Evolutionary conservation across 2,113 vertebrate species (phyloP).

Genomic region (Brachyistius frenatus): DNA sequence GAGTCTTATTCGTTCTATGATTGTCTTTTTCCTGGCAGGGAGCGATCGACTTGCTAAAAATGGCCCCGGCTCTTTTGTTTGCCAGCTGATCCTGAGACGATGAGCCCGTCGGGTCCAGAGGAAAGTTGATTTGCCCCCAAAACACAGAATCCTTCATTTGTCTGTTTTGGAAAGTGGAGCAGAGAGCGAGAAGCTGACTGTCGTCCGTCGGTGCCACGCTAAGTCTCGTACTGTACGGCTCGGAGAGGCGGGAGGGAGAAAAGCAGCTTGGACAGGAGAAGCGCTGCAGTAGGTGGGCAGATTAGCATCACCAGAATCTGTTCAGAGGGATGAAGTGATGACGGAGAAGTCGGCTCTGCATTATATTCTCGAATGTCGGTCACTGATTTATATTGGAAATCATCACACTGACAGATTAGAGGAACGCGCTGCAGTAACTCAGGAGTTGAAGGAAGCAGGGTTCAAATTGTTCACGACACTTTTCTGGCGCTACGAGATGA

Average conservation of each 20-base stretch:
- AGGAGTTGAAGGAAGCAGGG: slow-evolving; percentile 8
- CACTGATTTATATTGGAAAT: slow-evolving; percentile 43
- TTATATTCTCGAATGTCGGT: slow-evolving; percentile 41
- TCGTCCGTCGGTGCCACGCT: slow-evolving; percentile 41
- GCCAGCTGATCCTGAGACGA: slow-evolving; percentile 72
- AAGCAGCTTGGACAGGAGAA: slow-evolving; percentile 59
- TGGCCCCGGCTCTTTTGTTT: slow-evolving; percentile 43
- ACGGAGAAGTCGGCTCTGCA: slow-evolving; percentile 31
- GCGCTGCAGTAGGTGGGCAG: slow-evolving; percentile 41
- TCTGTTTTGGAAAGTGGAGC: slow-evolving; percentile 63
- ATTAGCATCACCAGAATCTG: slow-evolving; percentile 55
- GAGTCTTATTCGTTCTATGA: slow-evolving; percentile 66
- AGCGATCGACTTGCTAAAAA: slow-evolving; percentile 64
- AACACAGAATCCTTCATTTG: slow-evolving; percentile 66
- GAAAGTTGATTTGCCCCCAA: slow-evolving; percentile 76
- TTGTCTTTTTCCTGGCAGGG: slow-evolving; percentile 80
- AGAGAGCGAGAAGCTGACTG: slow-evolving; percentile 46
- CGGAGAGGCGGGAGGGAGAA: slow-evolving; percentile 44
- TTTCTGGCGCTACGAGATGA: slow-evolving; percentile 25
- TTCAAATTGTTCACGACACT: slow-evolving; percentile 47
- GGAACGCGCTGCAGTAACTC: slow-evolving; percentile 1
- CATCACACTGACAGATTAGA: slow-evolving; percentile 25
- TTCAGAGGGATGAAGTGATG: slow-evolving; percentile 51
- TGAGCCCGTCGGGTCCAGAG: slow-evolving; percentile 59
- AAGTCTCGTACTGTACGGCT: slow-evolving; percentile 35